Evolutionary conservation across 2,113 vertebrate genomes (phyloP).

Genomic region (Sorex araneus): DNA sequence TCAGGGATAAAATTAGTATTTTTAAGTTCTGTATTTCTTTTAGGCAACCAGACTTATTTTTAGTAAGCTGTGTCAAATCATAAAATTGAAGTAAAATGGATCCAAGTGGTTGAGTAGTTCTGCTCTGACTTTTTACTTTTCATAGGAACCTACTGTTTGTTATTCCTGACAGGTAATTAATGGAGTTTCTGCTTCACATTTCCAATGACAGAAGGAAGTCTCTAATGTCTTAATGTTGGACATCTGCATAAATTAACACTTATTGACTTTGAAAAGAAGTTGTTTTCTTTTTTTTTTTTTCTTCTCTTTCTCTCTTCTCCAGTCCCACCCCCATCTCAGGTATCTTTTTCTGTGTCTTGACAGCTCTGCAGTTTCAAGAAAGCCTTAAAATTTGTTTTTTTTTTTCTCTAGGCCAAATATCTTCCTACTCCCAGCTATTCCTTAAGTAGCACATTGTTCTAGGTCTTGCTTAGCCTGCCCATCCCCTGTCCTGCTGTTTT

Average conservation of each 20-base stretch:
- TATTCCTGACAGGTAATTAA: background rate
- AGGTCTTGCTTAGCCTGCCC: background rate
- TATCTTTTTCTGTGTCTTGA: background rate
- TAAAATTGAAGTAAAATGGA: background rate
- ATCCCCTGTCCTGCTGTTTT: background rate
- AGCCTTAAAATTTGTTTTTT: background rate
- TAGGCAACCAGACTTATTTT: slow-evolving; percentile 38
- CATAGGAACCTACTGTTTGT: background rate
- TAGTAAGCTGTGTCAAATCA: background rate
- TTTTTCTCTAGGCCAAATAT: slow-evolving; percentile 43
- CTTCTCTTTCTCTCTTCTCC: background rate
- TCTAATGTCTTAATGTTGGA: slow-evolving; percentile 34
- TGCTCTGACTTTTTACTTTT: background rate
- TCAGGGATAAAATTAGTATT: slow-evolving; percentile 35
- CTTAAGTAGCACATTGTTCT: background rate
- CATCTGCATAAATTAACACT: background rate
- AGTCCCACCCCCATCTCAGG: background rate
- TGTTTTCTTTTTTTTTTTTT: slow-evolving; percentile 14
- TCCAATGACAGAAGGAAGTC: slow-evolving; percentile 1
- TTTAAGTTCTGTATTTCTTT: slow-evolving; percentile 52
- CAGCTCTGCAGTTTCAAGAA: slow-evolving; percentile 33
- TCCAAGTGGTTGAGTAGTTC: background rate
- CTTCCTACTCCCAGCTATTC: background rate
- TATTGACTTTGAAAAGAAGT: slow-evolving; percentile 61
- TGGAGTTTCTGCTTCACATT: background rate